Base-by-base conservation (phyloP, 2,797 vertebrate genomes). In the Philypnodon macrostomus region DNA sequence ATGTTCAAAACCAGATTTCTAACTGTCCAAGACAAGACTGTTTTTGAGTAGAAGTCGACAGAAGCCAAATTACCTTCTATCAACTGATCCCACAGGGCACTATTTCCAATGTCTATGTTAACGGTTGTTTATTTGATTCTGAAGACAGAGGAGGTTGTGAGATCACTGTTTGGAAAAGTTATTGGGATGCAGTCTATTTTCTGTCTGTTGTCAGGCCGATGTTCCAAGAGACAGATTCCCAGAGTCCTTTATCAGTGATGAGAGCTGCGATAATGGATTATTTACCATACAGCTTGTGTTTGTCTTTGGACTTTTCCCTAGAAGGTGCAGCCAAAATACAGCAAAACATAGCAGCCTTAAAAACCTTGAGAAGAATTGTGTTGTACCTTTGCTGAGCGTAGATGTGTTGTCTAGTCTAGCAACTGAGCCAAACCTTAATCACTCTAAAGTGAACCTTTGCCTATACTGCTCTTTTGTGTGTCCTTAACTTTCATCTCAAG, bases 321-420 rank as follows among this genome's bases (percentile, higher is more conserved):
- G 59, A 62, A 68, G 42, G 51, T 33, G 51, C 63, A 84, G 83
- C 70, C 85, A 87, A 83, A 90, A 88, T 78, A 88, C 45, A 52
- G 51, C 64, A 51, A 66, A 73, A 66, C 53, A 61, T 16, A 4
- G 37, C 47, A 46, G 44, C 70, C 30, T 67, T 55, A 46, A 48
- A 71, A 81, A 73, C 86, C 86, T 89, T 88, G 86, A 82, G 70
- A 57, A 46, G 50, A 40, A 38, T 64, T 47, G 40, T 74, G 70
- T 80, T 79, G 74, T 78, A 75, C 81, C 80, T 80, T 75, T 24
- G 46, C 72, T 61, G 46, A 74, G 32, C 3, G 23, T 58, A 14
- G 53, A 72, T 87, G 84, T 87, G 79, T 85, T 86, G 87, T 91
- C 89, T 91, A 84, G 82, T 85, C 79, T 77, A 57, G 71, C 82